phyloP scores from a whole-genome alignment of 2,888 invertebrate species.

The Isotomurus palustris region DNA sequence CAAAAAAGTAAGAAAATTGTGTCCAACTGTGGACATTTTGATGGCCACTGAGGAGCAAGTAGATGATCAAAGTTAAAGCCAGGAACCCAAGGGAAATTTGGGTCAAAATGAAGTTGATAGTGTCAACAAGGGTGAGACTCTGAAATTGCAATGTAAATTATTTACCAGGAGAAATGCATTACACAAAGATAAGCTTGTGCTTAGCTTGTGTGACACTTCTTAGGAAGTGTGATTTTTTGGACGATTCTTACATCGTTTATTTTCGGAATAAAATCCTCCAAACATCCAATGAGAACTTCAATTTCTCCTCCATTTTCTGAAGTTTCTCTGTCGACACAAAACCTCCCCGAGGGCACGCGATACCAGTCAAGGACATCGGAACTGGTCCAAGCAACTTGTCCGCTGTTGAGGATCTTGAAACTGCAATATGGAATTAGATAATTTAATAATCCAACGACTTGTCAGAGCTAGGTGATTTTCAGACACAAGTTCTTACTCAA shows the following conservation, averaged over 20 bases:
- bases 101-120: constrained; percentile 33
- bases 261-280: constrained; percentile 34
- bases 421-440: constrained; percentile 5
- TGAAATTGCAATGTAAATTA: constrained; percentile 1
- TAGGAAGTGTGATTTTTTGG: neutral
- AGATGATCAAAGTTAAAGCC: constrained; percentile 29
- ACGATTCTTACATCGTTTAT: constrained; percentile 23
- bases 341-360: constrained; percentile 25
- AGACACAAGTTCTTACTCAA: constrained; percentile 26
- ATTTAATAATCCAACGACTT: neutral
- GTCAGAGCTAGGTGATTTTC: neutral
- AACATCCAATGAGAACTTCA: constrained; percentile 25
- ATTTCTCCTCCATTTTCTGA: constrained; percentile 17
- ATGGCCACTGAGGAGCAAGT: constrained; percentile 27
- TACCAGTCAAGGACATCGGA: constrained; percentile 37
- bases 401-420: constrained; percentile 33
- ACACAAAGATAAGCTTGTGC: neutral
- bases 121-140: constrained; percentile 33
- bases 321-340: constrained; percentile 30
- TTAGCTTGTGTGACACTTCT: neutral
- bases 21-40: constrained; percentile 35
- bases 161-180: neutral
- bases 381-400: constrained; percentile 33
- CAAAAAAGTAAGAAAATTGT: constrained; percentile 33
- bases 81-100: constrained; percentile 34